Evolutionary conservation across 2,888 invertebrate genomes (phyloP), one percentile per base, ranked within the genome.

Genomic region (Pheosia gnoma): DNA sequence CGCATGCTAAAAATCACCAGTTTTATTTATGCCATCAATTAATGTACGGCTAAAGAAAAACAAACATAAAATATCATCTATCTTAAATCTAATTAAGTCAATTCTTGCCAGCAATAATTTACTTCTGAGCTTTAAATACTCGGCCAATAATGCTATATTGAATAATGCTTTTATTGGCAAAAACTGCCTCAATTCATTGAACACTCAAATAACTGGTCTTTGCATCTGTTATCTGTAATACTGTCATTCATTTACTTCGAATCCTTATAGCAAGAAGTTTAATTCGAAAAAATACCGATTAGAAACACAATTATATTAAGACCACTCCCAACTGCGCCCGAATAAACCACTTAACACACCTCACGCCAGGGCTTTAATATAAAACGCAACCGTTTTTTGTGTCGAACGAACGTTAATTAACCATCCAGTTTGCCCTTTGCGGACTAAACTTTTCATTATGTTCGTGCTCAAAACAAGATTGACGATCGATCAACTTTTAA

Each of bases 401-500:
- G 80, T 75, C 71, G 68, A 74, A 72, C 77, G 67, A 71, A 69
- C 71, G 72, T 80, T 86, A 84, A 87, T 87, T 85, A 85, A 82
- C 78, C 70, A 74, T 65, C 74, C 74, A 66, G 66, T 57, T 71
- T 62, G 51, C 67, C 68, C 71, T 67, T 71, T 69, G 64, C 67
- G 67, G 71, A 72, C 73, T 73, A 80, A 83, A 70, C 81, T 84
- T 79, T 74, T 71, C 76, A 73, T 64, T 67, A 70, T 70, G 62
- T 65, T 65, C 54, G 38, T 71, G 69, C 69, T 74, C 67, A 67
- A 72, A 72, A 77, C 70, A 78, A 77, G 77, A 77, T 25, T 72
- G 70, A 68, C 68, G 77, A 80, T 79, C 74, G 72, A 68, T 75
- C 75, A 81, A 81, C 71, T 84, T 85, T 83, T 85, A 83, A 84